Base-by-base conservation (phyloP, 2,888 invertebrate genomes). In the Busseola fusca region DNA sequence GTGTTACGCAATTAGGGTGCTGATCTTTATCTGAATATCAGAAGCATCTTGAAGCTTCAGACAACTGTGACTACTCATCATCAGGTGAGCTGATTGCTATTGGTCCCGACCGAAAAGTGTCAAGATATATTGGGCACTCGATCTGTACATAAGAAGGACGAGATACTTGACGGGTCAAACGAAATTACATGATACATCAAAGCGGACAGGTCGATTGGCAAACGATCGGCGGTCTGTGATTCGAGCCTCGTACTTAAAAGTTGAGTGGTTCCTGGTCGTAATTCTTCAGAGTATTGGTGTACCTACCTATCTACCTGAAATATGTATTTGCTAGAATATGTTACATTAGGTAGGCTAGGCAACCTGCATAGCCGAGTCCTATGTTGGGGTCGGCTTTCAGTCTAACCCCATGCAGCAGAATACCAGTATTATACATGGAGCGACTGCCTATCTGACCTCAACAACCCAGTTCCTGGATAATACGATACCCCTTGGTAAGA, bases 111-210 rank as follows among this genome's bases (percentile, higher is more conserved):
- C 48, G n/a, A n/a, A 50, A 50, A 10, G 48, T 50, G 3, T 45
- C 62, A 58, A 77, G 27, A 45, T 52, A 37, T 34, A 52, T 50
- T 57, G 57, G 78, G 12, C 30, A 54, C 69, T 30, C 16, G 7
- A 37, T 16, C 56, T 56, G 9, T 21, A 63, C 12, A 10, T 59
- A 71, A 64, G 58, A 40, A 48, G 78, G 72, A 78, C 56, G 56
- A 48, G 52, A 58, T 30, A 21, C 74, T 76, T 79, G 66, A 79
- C 66, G 14, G 76, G 80, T 58, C 66, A 74, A 63, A 52, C 34
- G 0, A 66, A 74, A 66, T 74, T 74, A 59, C 58, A 74, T 57
- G 74, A 73, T 78, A 65, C 60, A 72, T 75, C 64, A 78, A 30
- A 37, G 16, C 16, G 12, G 62, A 21, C 74, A 21, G 52, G 21